phyloP scores from a whole-genome alignment of 2,888 invertebrate genomes.

The Trachelus troglodyta region DNA sequence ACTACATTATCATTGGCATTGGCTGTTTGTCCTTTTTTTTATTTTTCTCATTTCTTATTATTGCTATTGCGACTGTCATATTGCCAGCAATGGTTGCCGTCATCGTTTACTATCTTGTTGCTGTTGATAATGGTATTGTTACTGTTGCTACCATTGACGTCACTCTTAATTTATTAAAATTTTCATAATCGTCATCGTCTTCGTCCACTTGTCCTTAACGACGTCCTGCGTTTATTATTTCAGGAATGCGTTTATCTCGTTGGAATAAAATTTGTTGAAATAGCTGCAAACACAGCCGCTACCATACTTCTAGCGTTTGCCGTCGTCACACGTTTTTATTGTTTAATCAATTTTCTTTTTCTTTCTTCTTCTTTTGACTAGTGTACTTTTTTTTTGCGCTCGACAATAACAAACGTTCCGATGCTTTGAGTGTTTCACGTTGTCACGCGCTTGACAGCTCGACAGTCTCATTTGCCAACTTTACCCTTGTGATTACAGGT shows the following conservation, averaged over 20 bases:
- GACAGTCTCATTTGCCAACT: constrained; percentile 1
- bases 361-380: constrained; percentile 18
- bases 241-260: constrained; percentile 32
- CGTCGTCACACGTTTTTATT: background rate
- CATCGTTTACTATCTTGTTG: constrained; percentile 5
- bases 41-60: constrained; percentile 19
- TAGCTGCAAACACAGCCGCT: constrained; percentile 13
- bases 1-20: background rate
- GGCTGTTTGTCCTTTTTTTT: background rate
- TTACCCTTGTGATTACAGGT: constrained; percentile 71
- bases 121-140: constrained; percentile 1
- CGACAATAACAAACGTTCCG: constrained; percentile 11
- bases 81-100: background rate
- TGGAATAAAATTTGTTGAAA: background rate
- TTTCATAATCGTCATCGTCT: constrained; percentile 4
- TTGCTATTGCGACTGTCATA: constrained; percentile 17
- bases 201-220: background rate
- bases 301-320: constrained; percentile 12
- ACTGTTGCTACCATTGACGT: constrained; percentile 14
- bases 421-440: constrained; percentile 46
- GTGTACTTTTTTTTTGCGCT: constrained; percentile 21
- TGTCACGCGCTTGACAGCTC: background rate
- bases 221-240: constrained; percentile 29
- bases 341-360: constrained; percentile 13
- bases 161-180: constrained; percentile 5